Conservation (phyloP, 2,888 invertebrate genomes). For the Lordiphosa andalusiaca region DNA sequence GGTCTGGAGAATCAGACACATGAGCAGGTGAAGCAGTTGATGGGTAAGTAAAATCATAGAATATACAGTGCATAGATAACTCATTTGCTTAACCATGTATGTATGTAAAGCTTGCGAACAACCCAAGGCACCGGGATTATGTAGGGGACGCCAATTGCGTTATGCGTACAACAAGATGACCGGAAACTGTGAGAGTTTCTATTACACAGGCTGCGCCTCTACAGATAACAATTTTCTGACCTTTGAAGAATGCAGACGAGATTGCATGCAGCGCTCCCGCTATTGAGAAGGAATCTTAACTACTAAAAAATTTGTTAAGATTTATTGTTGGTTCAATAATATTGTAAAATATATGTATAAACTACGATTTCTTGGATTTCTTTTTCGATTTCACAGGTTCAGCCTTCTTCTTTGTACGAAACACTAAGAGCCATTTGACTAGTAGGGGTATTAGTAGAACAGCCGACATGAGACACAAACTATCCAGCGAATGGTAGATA, state of each 20-base stretch:
- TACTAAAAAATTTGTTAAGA: neutral
- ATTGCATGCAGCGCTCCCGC: slow-evolving; percentile 70
- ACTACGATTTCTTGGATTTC: slow-evolving; percentile 24
- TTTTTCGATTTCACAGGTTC: neutral
- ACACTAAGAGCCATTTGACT: neutral
- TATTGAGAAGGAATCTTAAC: slow-evolving; percentile 39
- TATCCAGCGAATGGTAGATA: slow-evolving; percentile 78
- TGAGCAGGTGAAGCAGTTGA: slow-evolving; percentile 30
- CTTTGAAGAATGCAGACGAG: slow-evolving; percentile 74
- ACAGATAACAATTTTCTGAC: slow-evolving; percentile 73
- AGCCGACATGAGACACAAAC: slow-evolving; percentile 43
- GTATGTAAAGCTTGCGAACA: slow-evolving; percentile 59
- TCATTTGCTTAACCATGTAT: neutral
- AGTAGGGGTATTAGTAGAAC: slow-evolving; percentile 6
- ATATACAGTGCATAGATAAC: neutral
- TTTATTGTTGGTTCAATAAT: slow-evolving; percentile 14
- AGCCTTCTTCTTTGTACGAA: neutral
- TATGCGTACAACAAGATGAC: slow-evolving; percentile 72
- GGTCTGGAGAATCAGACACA: slow-evolving; percentile 52
- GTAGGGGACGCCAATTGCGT: slow-evolving; percentile 65
- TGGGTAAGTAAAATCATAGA: slow-evolving; percentile 31
- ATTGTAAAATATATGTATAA: slow-evolving; percentile 1
- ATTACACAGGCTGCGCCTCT: slow-evolving; percentile 73
- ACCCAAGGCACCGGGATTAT: slow-evolving; percentile 66
- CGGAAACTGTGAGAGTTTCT: slow-evolving; percentile 72